These are phyloP conservation scores for Lethenteron camtschaticum DNA, from an alignment of 2,113 vertebrate species.

Conservation along the genomic window DNA sequence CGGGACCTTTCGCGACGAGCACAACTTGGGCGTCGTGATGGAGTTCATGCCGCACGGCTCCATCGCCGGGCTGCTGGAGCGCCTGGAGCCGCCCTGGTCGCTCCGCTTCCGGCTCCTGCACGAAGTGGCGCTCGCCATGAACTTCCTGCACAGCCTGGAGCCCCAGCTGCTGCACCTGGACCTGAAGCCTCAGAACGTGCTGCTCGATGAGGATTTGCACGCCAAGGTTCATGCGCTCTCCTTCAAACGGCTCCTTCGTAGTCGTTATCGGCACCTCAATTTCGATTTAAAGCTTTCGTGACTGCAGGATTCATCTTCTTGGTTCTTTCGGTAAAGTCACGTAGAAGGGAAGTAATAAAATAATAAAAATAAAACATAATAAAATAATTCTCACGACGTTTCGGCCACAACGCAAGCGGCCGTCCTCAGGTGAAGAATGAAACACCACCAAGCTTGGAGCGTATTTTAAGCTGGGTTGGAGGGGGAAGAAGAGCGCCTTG, in stretches of 20 bases:
- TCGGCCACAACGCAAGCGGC: too few relatives aligned
- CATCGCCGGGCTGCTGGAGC: conserved; percentile 15
- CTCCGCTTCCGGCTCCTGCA: conserved; percentile 26
- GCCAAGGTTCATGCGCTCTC: conserved; percentile 19
- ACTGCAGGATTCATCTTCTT: too few relatives aligned
- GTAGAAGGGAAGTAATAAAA: too few relatives aligned
- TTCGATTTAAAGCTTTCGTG: not conserved
- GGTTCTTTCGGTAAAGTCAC: too few relatives aligned
- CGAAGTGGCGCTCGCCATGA: conserved; percentile 37
- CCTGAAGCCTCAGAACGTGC: conserved; percentile 35
- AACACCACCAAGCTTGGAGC: too few relatives aligned
- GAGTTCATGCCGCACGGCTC: conserved; percentile 39
- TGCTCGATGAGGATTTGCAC: conserved; percentile 22
- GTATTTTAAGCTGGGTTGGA: too few relatives aligned
- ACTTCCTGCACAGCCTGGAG: conserved; percentile 31
- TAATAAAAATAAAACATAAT: too few relatives aligned
- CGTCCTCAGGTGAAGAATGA: too few relatives aligned
- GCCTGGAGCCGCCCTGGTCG: conserved; percentile 18
- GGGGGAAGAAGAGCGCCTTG: too few relatives aligned
- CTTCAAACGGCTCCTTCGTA: accelerated
- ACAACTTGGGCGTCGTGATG: conserved; percentile 31
- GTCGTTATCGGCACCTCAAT: too few relatives aligned
- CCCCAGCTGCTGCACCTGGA: conserved; percentile 25
- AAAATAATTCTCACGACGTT: too few relatives aligned
- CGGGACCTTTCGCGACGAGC: conserved; percentile 10